Evolutionary conservation across 2,888 invertebrate species (phyloP), one percentile per base, ranked within the genome.

Genomic region (Trichogramma dendrolimi): DNA sequence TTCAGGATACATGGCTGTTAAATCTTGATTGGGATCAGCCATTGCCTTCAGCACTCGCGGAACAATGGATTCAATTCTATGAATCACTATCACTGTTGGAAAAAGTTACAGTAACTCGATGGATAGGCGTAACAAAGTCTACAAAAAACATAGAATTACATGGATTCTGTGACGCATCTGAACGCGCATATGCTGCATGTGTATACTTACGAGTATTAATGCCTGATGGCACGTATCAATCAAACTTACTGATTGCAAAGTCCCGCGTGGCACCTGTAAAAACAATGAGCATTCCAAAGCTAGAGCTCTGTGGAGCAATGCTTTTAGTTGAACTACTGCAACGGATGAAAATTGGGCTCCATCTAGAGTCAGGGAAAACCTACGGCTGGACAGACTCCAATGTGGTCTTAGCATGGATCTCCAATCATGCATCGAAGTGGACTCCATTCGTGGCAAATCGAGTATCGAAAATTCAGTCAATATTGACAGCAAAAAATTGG

Each of bases 341-440:
- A 5, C 50, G 14, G 14, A 14, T 14, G 2, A 14, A 50, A 6
- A 8, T 5, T 6, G 6, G 14, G 38, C 50, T 11, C 1, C 5
- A 50, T 4, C 14, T 50, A 4, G 50, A 50, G 5, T 14, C 4
- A 4, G 50, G 3, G 5, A 4, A 5, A 5, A 11, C 2, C 7
- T 14, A 50, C 2, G 50, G 5, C 5, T 50, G n/a, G 50, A 27
- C 27, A 4, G 50, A n/a, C 14, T n/a, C n/a, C n/a, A n/a, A n/a
- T n/a, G n/a, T n/a, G n/a, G n/a, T n/a, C n/a, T n/a, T n/a, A n/a
- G n/a, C n/a, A n/a, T n/a, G n/a, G n/a, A n/a, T n/a, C n/a, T n/a
- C n/a, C n/a, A n/a, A n/a, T n/a, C n/a, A n/a, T 6, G 50, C 50
- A 5, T 50, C 50, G 4, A 50, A 50, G 50, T 50, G 50, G 50